These are phyloP conservation scores for Drosophila setosimentum DNA, from an alignment of 2,888 invertebrate species.

Conservation along the genomic window DNA sequence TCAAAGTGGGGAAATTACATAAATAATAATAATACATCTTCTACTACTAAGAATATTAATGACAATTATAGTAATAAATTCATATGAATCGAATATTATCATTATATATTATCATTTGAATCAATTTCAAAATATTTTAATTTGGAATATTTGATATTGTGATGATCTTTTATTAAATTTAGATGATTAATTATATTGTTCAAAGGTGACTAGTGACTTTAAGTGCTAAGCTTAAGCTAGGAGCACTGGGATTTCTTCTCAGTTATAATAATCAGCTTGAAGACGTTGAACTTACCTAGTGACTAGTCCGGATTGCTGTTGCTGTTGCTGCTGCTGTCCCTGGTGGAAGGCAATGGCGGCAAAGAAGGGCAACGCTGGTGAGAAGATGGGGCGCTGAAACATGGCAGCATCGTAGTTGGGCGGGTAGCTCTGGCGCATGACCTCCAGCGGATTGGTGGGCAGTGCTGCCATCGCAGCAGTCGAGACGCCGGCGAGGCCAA, in stretches of 20 bases:
- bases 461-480: constrained; percentile 49
- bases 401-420: constrained; percentile 84
- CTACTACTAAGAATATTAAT: background rate
- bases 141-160: background rate
- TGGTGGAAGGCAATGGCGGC: constrained; percentile 85
- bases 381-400: constrained; percentile 84
- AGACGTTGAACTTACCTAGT: constrained; percentile 73
- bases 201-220: background rate
- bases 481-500: constrained; percentile 50
- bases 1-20: background rate
- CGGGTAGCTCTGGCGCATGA: constrained; percentile 86
- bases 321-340: constrained; percentile 83
- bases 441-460: constrained; percentile 76
- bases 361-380: constrained; percentile 84
- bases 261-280: background rate
- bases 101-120: too few relatives aligned
- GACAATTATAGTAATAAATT: background rate
- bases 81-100: background rate
- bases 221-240: background rate
- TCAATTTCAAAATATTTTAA: background rate
- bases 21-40: background rate
- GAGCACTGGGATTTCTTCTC: background rate
- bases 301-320: constrained; percentile 83
- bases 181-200: background rate
- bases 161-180: background rate